These are phyloP conservation scores for Axinella damicornis DNA, from an alignment of 37 sponge, comb jelly and placozoan genomes.

Conservation along the genomic window DNA sequence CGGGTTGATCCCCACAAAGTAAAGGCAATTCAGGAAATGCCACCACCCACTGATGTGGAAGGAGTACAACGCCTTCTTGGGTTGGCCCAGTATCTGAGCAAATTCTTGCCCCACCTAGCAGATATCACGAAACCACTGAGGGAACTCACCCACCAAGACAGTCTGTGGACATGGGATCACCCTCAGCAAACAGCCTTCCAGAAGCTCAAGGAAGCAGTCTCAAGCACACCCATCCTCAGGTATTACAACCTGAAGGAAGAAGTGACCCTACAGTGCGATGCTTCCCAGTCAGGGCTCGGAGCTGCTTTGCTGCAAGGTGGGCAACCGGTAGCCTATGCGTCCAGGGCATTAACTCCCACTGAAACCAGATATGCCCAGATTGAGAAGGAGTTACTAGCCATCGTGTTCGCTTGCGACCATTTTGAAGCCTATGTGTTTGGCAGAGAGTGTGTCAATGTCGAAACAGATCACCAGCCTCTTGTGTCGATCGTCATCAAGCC, in stretches of 20 bases:
- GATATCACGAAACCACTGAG: slow-evolving; percentile 48
- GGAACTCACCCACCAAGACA: too few species aligned
- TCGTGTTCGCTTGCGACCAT: slow-evolving; percentile 62
- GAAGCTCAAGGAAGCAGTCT: too few species aligned
- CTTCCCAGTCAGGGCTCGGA: neutral
- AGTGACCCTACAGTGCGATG: neutral
- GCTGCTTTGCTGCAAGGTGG: slow-evolving; percentile 33
- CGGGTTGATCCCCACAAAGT: slow-evolving; percentile 59
- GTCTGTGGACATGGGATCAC: too few species aligned
- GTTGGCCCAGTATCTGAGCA: slow-evolving; percentile 46
- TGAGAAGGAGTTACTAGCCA: slow-evolving; percentile 66
- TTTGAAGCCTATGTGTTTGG: slow-evolving; percentile 61
- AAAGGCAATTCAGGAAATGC: slow-evolving; percentile 62
- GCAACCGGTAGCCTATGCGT: slow-evolving; percentile 64
- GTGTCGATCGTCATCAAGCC: slow-evolving; percentile 51
- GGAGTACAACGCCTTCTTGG: slow-evolving; percentile 59
- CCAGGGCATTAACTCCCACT: slow-evolving; percentile 25
- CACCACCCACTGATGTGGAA: slow-evolving; percentile 45
- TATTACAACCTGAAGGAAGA: too few species aligned
- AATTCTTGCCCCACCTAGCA: slow-evolving; percentile 66
- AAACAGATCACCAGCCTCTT: slow-evolving; percentile 65
- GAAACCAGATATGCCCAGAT: slow-evolving; percentile 60
- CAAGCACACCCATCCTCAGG: neutral
- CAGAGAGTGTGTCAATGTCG: slow-evolving; percentile 20
- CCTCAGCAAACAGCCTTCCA: too few species aligned